A percentile compares a stretch with the other conserved stretches of the same genome.
Evolutionary conservation across 2,797 vertebrate species (phyloP).

Genomic region (Anniella stebbinsi): DNA sequence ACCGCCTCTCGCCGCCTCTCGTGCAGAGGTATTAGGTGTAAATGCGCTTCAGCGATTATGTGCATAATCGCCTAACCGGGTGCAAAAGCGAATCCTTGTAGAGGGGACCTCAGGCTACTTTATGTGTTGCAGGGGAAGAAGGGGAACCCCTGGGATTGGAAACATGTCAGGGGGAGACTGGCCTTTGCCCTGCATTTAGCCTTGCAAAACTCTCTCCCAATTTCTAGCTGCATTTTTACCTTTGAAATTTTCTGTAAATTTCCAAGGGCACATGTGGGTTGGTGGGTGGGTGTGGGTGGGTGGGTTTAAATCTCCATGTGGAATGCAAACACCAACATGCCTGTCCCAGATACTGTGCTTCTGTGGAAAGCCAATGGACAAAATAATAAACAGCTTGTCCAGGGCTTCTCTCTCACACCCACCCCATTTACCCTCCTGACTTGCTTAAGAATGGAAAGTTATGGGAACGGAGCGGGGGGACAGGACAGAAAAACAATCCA

Average conservation of each 20-base stretch:
- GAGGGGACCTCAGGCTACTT: neutral
- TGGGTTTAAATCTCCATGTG: neutral
- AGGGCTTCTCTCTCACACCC: neutral
- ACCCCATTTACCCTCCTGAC: neutral
- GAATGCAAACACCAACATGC: neutral
- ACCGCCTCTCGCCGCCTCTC: too few species aligned
- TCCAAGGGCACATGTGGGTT: neutral
- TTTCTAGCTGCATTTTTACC: neutral
- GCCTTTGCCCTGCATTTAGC: neutral
- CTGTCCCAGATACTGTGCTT: accelerated
- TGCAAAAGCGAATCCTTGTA: too few species aligned
- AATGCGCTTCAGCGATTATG: too few species aligned
- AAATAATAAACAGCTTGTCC: conserved; percentile 43
- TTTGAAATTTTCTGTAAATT: neutral
- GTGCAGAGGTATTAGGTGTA: too few species aligned
- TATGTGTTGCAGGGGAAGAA: neutral
- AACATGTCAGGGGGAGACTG: too few species aligned
- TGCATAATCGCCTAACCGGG: too few species aligned
- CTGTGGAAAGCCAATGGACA: conserved; percentile 25
- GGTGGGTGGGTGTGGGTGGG: neutral
- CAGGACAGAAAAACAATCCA: conserved; percentile 22
- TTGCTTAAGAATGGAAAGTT: conserved; percentile 40
- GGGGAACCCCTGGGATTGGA: neutral
- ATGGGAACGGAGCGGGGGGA: too few species aligned
- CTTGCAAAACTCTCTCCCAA: accelerated